Evolutionary conservation across 2,888 invertebrate species (phyloP), one percentile per base, ranked within the genome.

Genomic region (Agrotis ipsilon): DNA sequence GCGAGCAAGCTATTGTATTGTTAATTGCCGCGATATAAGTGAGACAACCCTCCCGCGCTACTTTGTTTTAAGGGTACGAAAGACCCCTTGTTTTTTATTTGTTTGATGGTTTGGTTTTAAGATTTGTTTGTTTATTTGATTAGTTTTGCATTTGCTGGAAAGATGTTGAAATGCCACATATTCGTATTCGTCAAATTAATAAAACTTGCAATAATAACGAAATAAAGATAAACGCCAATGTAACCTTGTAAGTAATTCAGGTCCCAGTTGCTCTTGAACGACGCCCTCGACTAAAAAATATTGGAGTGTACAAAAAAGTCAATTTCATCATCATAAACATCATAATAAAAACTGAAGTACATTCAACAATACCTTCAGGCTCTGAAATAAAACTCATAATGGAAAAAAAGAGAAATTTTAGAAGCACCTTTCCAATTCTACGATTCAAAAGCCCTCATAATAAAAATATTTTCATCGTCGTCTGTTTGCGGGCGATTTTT

Each of bases 21-120:
- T 65, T 89, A 86, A 89, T 89, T 87, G 89, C 85, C 76, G 85
- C 79, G 82, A 82, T 81, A 77, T 63, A 76, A n/a, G 74, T 67
- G 79, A 74, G 72, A 55, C 60, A 87, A 84, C 86, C 85, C 83
- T 80, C 79, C 71, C 75, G 48, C 71, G 63, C 60, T 70, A 75
- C 75, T 86, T 84, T 68, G 68, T 80, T 75, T 69, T 55, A 76
- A 60, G 80, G 76, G 81, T 27, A 67, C 32, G 16, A 48, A 21
- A 32, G 74, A 72, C 76, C 75, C 75, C 69, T 72, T 52, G 52
- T 55, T 67, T 60, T 70, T 68, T 54, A 65, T 59, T 79, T 65
- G 54, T 65, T 68, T 82, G 46, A 57, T 32, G 48, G 43, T 48
- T 54, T 62, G 18, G 16, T 67, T 58, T 58, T 58, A 39, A 19